These are phyloP conservation scores for Stictocephala bisonia DNA, from an alignment of 2,888 invertebrate genomes.

Conservation along the genomic window DNA sequence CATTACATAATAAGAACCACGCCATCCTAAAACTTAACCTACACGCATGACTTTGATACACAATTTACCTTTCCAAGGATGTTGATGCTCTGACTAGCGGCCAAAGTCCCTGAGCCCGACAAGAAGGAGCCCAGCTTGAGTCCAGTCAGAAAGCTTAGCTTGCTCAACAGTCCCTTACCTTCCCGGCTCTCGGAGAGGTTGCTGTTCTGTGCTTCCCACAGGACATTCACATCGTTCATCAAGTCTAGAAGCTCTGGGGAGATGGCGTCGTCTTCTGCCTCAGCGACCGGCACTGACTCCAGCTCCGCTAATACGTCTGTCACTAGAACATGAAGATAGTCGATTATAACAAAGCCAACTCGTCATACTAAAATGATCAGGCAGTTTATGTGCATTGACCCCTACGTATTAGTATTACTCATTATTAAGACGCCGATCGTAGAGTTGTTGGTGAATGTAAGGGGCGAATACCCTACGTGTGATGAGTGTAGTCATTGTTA, in stretches of 20 bases:
- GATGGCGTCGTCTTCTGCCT: conserved; percentile 20
- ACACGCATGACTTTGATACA: too few relatives aligned
- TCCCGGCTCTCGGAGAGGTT: conserved; percentile 18
- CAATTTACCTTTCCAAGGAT: conserved; percentile 39
- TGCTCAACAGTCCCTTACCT: conserved; percentile 32
- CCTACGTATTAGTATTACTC: too few relatives aligned
- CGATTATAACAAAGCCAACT: too few relatives aligned
- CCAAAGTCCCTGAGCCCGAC: conserved; percentile 31
- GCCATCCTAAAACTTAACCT: too few relatives aligned
- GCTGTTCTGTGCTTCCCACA: conserved; percentile 23
- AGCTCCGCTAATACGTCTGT: neutral
- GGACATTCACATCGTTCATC: conserved; percentile 16
- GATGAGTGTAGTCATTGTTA: too few relatives aligned
- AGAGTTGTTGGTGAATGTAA: too few relatives aligned
- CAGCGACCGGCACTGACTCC: conserved; percentile 5
- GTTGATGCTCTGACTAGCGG: conserved; percentile 35
- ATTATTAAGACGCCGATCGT: too few relatives aligned
- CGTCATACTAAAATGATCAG: too few relatives aligned
- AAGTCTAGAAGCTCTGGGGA: conserved; percentile 29
- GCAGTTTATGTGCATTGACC: too few relatives aligned
- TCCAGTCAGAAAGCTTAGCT: conserved; percentile 37
- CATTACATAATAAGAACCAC: too few relatives aligned
- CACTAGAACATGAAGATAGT: neutral
- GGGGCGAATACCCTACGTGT: too few relatives aligned
- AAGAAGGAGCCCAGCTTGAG: conserved; percentile 37